Evolutionary conservation across 2,888 invertebrate species (phyloP), one percentile per base, ranked within the genome.

Genomic region (Phyllotreta striolata): DNA sequence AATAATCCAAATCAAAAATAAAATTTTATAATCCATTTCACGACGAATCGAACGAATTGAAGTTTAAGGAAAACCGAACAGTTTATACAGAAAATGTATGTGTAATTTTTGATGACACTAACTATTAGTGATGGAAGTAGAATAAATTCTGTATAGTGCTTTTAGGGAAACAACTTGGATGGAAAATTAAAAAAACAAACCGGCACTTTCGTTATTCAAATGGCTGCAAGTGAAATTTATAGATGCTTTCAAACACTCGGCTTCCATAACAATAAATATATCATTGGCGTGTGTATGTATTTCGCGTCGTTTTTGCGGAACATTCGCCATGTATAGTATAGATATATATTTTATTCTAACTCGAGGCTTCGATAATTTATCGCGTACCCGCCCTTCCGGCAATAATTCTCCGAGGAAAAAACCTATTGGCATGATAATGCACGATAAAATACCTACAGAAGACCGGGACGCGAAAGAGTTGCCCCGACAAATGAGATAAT

Each of bases 181-280:
- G 46, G 13, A 12, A 46, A 46, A 13, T 6, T 8, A 13, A 43
- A 43, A 43, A 43, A 43, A 5, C 43, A 6, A 43, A 5, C 13
- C 12, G 6, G 6, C 6, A 43, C 6, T 43, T 43, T 43, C n/a
- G 43, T 43, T 43, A 6, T 43, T 43, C 43, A 10, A 43, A 43
- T 43, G 13, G 13, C 43, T 8, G 10, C 43, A 14, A 55, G 9
- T n/a, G 1, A 43, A 55, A 34, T 55, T 24, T 43, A 55, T 43
- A 13, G 14, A 6, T 14, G 40, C 24, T 57, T 6, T 10, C 14
- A 38, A 47, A 12, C 37, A 35, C 14, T 51, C 57, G 24, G 40
- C 69, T 69, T 71, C 76, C 72, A 77, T 77, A 77, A 79, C 75
- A 78, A 78, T 79, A 78, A 78, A 79, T 79, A 77, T 77, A 78